phyloP scores from a whole-genome alignment of 92 coral and sea anemone genomes.

The Chrysogorgia sp. region DNA sequence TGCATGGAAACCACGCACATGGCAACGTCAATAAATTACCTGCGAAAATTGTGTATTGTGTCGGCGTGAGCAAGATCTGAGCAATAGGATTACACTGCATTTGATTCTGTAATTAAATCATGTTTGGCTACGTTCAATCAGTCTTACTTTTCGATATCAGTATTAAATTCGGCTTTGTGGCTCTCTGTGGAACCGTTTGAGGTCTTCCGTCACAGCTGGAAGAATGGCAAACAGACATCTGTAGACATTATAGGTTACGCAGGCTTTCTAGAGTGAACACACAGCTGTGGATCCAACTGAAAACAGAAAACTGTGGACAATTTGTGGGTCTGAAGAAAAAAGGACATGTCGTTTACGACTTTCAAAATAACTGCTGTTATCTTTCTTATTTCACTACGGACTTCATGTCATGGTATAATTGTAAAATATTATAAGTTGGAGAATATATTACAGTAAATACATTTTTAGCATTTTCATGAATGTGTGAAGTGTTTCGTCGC shows the following conservation, averaged over 20 bases:
- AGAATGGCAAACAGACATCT: slow-evolving; percentile 15
- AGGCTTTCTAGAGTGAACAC: background rate
- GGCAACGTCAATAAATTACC: no score
- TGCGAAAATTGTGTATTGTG: background rate
- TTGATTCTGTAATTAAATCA: background rate
- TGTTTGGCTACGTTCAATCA: slow-evolving; percentile 5
- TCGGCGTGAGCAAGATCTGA: background rate
- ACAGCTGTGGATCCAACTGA: background rate
- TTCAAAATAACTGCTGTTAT: background rate
- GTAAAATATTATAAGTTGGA: no score
- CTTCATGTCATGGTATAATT: background rate
- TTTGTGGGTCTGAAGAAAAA: background rate
- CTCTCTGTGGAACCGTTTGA: slow-evolving; percentile 29
- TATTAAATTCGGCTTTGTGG: slow-evolving; percentile 16
- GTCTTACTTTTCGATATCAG: background rate
- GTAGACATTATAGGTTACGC: background rate
- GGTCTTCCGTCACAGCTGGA: slow-evolving; percentile 36
- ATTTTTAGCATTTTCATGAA: no score
- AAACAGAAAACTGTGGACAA: background rate
- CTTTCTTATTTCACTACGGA: background rate
- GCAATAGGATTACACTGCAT: background rate
- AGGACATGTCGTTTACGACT: background rate
- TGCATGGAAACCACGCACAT: no score
- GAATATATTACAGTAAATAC: no score
- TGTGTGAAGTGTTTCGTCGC: background rate